Conservation (phyloP, 2,113 vertebrate species). For the Redunca redunca region DNA sequence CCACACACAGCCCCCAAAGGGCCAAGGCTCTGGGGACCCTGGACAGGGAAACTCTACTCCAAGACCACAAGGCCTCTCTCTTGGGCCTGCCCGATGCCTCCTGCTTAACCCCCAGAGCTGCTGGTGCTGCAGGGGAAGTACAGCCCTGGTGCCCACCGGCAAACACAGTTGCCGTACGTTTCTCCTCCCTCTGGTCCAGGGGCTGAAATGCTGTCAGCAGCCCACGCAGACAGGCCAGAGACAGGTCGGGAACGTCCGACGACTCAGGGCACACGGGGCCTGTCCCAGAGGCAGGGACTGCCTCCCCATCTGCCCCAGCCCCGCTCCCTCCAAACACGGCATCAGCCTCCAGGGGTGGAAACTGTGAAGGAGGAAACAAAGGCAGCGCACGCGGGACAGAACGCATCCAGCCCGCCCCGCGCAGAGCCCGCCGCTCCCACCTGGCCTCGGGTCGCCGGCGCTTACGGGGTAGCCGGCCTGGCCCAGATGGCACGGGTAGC, state of each 20-base stretch:
- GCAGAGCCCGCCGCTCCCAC: constrained; percentile 73
- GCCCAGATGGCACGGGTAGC: constrained; percentile 86
- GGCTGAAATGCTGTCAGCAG: background rate
- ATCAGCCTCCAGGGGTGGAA: too few species aligned
- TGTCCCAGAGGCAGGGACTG: background rate
- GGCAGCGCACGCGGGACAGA: too few species aligned
- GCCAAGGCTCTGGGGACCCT: background rate
- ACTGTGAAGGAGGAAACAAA: constrained; percentile 7
- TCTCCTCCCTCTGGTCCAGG: background rate
- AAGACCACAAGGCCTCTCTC: background rate
- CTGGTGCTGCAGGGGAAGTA: rapidly evolving
- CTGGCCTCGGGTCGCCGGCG: constrained; percentile 72
- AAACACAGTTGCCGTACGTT: background rate
- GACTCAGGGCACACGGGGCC: background rate
- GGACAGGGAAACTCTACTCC: background rate
- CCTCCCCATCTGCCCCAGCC: background rate
- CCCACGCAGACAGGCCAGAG: background rate
- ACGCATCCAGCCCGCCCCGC: background rate
- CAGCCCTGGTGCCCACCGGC: background rate
- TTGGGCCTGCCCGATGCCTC: too few species aligned
- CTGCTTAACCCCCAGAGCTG: background rate
- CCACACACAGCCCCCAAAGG: background rate
- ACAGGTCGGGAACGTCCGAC: rapidly evolving
- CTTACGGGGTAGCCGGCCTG: constrained; percentile 72
- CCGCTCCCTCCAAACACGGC: background rate